Base-by-base conservation (phyloP, 2,888 invertebrate genomes). In the Scaptomyza cyrtandrae region DNA sequence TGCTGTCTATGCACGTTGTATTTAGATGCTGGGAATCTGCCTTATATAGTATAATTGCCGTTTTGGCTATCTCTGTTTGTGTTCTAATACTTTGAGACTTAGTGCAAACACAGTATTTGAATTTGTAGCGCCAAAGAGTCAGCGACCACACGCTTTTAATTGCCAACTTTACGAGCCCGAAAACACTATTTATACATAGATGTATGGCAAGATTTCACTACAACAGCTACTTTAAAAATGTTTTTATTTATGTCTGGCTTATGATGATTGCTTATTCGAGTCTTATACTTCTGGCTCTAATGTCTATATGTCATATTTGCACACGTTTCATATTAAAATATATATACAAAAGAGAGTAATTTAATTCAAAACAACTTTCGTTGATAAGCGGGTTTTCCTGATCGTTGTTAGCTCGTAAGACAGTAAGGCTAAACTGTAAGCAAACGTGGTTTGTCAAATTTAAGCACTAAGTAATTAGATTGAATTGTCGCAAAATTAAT, bases 41-140 rank as follows among this genome's bases (percentile, higher is more conserved):
- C 87, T 88, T 84, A 75, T 86, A 88, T 88, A 80, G 86, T 72
- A 71, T 67, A 68, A 19, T n/a, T 16, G 29, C 9, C 27, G 27
- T 53, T 56, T 16, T 13, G 48, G 56, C 80, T 78, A 85, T 84
- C 78, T 78, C 14, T 19, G 33, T 44, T 24, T 24, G 14, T 29
- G 6, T 14, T 57, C 14, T 67, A 71, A 59, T 54, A 44, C 63
- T 35, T 50, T 65, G 43, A 52, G 63, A 33, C 78, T 57, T 50
- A 44, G 7, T n/a, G 44, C 64, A 75, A 75, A 75, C 49, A 77
- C 19, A n/a, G 56, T 35, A 41, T 44, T 48, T 39, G 49, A 49
- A n/a, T 35, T 19, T 19, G 10, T 10, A 39, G 19, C 19, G 29
- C 11, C 48, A 49, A 48, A 60, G 44, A 56, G 41, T 56, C 56